A percentile compares a stretch with the other conserved stretches of the same genome.
phyloP scores from a whole-genome alignment of 1,140 invertebrate genomes.

The Bombus soroeensis region DNA sequence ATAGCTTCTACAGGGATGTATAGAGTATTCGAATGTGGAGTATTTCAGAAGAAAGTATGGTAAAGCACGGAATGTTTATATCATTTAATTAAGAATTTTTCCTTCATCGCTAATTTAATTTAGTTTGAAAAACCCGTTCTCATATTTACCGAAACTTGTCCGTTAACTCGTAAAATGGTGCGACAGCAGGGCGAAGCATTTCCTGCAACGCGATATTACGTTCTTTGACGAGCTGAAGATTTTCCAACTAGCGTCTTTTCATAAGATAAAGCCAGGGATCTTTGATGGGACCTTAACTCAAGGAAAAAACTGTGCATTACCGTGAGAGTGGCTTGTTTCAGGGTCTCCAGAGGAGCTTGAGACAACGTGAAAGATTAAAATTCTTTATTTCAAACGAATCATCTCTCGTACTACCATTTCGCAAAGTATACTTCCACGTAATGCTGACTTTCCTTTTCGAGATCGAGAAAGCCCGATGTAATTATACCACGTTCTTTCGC shows the following conservation, averaged over 20 bases:
- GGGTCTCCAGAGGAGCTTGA: no score
- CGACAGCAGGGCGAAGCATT: no score
- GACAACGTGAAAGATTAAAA: constrained; percentile 5
- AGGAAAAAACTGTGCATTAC: neutral
- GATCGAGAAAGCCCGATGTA: neutral
- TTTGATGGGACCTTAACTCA: neutral
- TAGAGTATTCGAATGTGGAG: no score
- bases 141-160: neutral
- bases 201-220: neutral
- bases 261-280: neutral
- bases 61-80: no score
- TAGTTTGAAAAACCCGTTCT: neutral
- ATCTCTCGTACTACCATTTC: neutral
- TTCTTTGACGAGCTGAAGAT: constrained; percentile 4
- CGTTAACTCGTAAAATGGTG: neutral
- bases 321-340: neutral
- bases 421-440: neutral
- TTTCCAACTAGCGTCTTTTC: neutral
- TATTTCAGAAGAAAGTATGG: no score
- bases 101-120: neutral
- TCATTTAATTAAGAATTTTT: neutral
- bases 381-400: neutral
- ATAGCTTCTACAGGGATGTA: no score
- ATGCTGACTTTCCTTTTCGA: no score
- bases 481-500: neutral